These are phyloP conservation scores for Rhyacophila evoluta DNA, from an alignment of 2,888 invertebrate species.

Conservation along the genomic window DNA sequence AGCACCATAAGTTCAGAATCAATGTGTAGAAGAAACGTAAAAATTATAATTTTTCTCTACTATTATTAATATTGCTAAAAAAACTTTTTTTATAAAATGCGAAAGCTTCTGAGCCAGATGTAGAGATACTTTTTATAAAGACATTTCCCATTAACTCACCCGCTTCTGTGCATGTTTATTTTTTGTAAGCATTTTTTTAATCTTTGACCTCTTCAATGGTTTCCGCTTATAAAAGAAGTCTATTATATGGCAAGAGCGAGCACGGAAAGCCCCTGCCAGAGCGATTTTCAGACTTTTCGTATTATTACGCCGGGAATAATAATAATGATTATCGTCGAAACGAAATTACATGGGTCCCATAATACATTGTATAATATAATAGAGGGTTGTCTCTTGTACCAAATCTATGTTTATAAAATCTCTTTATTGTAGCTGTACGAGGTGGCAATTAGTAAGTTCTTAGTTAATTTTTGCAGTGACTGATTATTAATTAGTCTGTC, in stretches of 20 bases:
- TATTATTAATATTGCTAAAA: too few relatives aligned
- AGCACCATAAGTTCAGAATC: too few relatives aligned
- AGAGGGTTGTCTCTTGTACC: neutral
- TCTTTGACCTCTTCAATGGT: slow-evolving; percentile 13
- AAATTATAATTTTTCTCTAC: too few relatives aligned
- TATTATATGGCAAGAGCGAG: neutral
- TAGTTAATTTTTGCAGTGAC: too few relatives aligned
- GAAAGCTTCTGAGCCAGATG: neutral
- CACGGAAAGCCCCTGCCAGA: neutral
- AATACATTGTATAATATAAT: too few relatives aligned
- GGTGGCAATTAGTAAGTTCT: too few relatives aligned
- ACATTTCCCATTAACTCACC: neutral
- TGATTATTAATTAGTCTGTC: too few relatives aligned
- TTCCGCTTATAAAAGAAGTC: neutral
- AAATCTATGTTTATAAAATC: neutral
- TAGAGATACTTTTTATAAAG: neutral
- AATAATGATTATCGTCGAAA: neutral
- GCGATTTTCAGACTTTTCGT: neutral
- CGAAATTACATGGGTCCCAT: neutral
- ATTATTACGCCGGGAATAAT: neutral
- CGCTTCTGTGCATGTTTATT: neutral
- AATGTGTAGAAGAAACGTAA: too few relatives aligned
- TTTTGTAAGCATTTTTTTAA: slow-evolving; percentile 14
- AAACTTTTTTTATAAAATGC: too few relatives aligned
- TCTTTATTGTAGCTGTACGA: neutral